Evolutionary conservation across 92 coral and sea anemone genomes (phyloP), one percentile per base, ranked within the genome.

Genomic region (Epizoanthus stellaris): DNA sequence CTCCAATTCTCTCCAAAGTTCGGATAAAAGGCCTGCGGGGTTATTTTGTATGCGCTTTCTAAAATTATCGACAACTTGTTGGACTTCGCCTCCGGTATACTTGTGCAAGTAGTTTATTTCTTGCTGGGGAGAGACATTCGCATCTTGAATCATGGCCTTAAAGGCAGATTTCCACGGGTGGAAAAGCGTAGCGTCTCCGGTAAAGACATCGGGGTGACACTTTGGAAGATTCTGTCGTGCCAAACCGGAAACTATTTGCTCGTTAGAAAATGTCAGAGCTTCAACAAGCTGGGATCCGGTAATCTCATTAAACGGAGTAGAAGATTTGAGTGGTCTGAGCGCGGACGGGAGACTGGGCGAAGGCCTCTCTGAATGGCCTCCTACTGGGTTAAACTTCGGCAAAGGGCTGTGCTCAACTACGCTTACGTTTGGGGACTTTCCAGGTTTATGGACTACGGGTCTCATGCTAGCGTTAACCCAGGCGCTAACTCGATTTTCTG

Each of bases 101-200:
- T 67, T 67, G 23, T 85, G 86, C 67, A 86, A 86, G 52, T 92
- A 92, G 70, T 81, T 75, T 13, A 89, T 64, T 71, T 92, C 88
- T 19, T 86, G 88, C 56, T 61, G 34, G 20, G 95, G 86, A 34
- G 84, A 85, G 21, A 91, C 88, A 49, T 77, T 57, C 47, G 90
- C 89, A 49, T 91, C 92, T 5, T 69, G 74, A 10, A 88, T 80
- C 94, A 84, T 88, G 30, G 94, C 94, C 54, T 85, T 80, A 67
- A 91, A 91, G 17, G 95, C 89, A 6, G 42, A 63, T 60, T 89
- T 91, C 92, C 95, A 91, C 8, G 92, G 95, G 62, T 91, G 95
- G 89, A 92, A 92, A 20, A 86, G 81, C 17, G 91, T 90, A 21
- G 88, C 65, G 76, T 85, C 88, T 34, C 88, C 88, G n/a, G 14